These are phyloP conservation scores for Tridacna crocea DNA, from an alignment of 2,888 invertebrate genomes.

Conservation along the genomic window DNA sequence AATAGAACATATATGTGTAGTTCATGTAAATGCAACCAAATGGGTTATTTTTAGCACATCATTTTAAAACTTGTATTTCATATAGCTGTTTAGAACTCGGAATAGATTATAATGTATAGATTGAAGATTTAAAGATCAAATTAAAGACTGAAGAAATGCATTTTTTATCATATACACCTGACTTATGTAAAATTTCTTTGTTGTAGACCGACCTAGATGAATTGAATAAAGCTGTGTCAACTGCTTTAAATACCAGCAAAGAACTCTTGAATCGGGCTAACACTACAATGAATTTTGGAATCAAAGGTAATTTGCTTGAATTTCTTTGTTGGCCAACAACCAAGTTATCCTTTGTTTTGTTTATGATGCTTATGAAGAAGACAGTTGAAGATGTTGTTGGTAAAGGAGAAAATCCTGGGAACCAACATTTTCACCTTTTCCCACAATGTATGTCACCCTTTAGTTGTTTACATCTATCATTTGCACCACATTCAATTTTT, in stretches of 20 bases:
- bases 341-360: neutral
- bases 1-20: no score
- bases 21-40: no score
- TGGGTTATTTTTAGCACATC: no score
- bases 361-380: neutral
- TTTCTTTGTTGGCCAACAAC: neutral
- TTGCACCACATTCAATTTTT: no score
- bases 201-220: conserved; percentile 67
- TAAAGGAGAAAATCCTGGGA: neutral
- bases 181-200: neutral
- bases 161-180: no score
- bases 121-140: no score
- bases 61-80: no score
- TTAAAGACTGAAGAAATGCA: no score
- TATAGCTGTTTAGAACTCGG: no score
- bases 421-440: neutral
- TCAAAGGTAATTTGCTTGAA: neutral
- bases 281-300: conserved; percentile 17
- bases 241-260: conserved; percentile 86
- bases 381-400: neutral
- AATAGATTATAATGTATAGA: no score
- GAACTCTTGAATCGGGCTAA: conserved; percentile 66
- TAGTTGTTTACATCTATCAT: neutral
- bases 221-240: conserved; percentile 61
- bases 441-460: neutral